These are phyloP conservation scores for Remorina albescens DNA, from an alignment of 2,797 vertebrate genomes.

Conservation along the genomic window DNA sequence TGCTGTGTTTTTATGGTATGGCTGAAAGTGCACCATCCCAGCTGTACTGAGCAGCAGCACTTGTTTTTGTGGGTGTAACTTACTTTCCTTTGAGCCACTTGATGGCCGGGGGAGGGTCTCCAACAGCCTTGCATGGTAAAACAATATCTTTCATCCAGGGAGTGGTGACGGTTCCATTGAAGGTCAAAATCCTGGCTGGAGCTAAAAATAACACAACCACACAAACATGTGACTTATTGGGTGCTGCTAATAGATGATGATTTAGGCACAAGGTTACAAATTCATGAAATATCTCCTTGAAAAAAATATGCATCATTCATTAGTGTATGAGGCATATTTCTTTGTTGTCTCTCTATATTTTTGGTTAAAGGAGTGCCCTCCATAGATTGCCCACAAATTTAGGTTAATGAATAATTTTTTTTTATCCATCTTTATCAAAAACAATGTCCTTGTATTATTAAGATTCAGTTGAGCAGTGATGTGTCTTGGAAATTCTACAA, in stretches of 20 bases:
- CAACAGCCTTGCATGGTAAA: slow-evolving; percentile 95
- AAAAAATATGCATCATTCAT: not conserved
- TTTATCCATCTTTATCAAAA: not conserved
- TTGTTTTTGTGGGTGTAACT: slow-evolving; percentile 54
- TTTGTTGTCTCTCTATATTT: too few relatives aligned
- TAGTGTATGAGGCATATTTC: not conserved
- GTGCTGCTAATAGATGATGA: not conserved
- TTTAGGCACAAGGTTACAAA: not conserved
- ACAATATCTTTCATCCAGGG: slow-evolving; percentile 99
- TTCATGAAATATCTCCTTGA: not conserved
- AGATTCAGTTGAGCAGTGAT: not conserved
- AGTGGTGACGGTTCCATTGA: slow-evolving; percentile 97
- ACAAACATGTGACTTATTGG: slow-evolving; percentile 1
- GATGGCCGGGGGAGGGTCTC: slow-evolving; percentile 93
- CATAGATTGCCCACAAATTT: too few relatives aligned
- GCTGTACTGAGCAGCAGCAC: not conserved
- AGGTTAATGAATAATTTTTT: too few relatives aligned
- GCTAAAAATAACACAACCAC: slow-evolving; percentile 77
- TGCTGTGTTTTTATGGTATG: not conserved
- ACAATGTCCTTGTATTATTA: not conserved
- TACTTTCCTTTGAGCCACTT: slow-evolving; percentile 99
- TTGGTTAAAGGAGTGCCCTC: not conserved
- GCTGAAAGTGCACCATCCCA: not conserved
- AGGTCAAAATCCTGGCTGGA: slow-evolving; percentile 95
- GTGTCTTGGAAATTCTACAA: not conserved